Evolutionary conservation across 1,140 invertebrate genomes (phyloP).

Genomic region (Zaprionus inermis): DNA sequence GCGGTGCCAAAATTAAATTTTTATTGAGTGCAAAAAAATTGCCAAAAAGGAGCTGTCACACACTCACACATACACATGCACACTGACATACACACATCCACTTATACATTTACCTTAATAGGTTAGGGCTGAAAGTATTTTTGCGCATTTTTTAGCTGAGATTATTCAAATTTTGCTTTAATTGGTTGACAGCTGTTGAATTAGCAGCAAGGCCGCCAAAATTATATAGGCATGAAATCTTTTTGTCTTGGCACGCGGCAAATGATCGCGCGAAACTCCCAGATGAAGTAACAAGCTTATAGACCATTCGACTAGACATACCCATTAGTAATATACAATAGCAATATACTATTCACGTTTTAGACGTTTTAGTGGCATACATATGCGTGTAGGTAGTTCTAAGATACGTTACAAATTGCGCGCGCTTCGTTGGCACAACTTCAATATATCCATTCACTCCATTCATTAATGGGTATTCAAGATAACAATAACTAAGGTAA

Average conservation of each 20-base stretch:
- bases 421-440: not conserved
- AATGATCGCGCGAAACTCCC: constrained; percentile 31
- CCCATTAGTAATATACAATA: not conserved
- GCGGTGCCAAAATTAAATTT: constrained; percentile 61
- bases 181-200: constrained; percentile 53
- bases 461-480: constrained; percentile 3
- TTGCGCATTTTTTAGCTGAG: constrained; percentile 26
- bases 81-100: constrained; percentile 4
- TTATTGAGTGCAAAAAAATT: constrained; percentile 65
- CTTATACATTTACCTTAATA: constrained; percentile 26
- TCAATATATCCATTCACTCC: constrained; percentile 10
- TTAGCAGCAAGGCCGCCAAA: constrained; percentile 50
- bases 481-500: constrained; percentile 50
- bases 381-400: not conserved
- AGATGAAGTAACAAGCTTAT: not conserved
- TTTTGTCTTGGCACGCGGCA: constrained; percentile 37
- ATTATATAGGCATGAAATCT: constrained; percentile 9
- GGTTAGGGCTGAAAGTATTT: constrained; percentile 38
- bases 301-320: constrained; percentile 1
- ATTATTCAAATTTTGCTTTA: constrained; percentile 36
- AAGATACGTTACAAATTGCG: not conserved
- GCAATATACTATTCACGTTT: not conserved
- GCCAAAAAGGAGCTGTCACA: constrained; percentile 55
- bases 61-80: constrained; percentile 31
- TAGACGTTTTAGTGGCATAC: not conserved